Base-by-base conservation (phyloP, 2,797 vertebrate species). In the Triplophysa yarkandensis region DNA sequence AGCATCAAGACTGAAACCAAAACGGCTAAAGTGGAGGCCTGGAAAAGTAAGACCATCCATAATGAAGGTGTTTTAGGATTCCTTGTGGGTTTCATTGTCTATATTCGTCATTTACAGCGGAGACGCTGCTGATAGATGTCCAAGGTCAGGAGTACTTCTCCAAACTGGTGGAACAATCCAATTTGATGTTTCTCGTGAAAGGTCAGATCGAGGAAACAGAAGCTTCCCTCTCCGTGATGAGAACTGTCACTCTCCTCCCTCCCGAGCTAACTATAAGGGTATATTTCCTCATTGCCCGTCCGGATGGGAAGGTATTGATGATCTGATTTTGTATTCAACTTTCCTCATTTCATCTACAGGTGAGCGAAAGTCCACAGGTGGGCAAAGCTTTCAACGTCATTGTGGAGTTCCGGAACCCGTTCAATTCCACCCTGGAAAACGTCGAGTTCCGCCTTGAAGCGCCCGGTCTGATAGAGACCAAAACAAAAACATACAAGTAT, bases 341-440 rank as follows among this genome's bases (percentile, higher is more conserved):
- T 4, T 9, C 21, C 13, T 2, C 13, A 54, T 54, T 44, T 71
- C 6, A 34, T 34, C 28, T 76, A 25, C 78, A 97, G 95, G 86
- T 92, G 77, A 85, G 82, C 43, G 92, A 92, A 0, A 2, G 41
- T 2, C 80, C 80, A 4, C 68, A 8, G 25, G 52, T 87, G 19
- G n/a, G 66, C 0, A 87, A 82, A 50, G 81, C 91, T 72, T 90
- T 90, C 85, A 80, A 65, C 1, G 90, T 92, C 54, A 88, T 57
- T 0, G 85, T 95, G 27, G 84, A 92, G 74, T 98, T 96, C 86
- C 92, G 87, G 81, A 98, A 97, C 67, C 87, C 91, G 17, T 81
- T 93, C 74, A 82, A 73, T 61, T 85, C 91, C 76, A 8, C 80
- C 0, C 87, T 98, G 73, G 23, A 69, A 7, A 83, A 93, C 0